phyloP scores from a whole-genome alignment of 1,140 invertebrate species.

The Steinernema khuongi region DNA sequence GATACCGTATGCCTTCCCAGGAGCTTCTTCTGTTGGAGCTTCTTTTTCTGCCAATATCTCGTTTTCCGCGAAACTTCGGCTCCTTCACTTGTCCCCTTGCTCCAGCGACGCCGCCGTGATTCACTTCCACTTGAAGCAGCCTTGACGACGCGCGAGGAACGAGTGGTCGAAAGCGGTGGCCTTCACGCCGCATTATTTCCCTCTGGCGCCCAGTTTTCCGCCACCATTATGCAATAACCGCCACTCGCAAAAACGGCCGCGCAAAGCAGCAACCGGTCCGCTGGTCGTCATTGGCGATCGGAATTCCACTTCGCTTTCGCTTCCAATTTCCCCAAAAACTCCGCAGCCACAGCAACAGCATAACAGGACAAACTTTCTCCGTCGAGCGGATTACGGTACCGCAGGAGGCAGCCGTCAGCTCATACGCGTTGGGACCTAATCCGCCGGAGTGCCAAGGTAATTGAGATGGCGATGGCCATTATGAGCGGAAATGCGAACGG shows the following conservation, averaged over 20 bases:
- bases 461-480: neutral
- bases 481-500: neutral
- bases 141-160: neutral
- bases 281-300: conserved; percentile 6
- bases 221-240: conserved; percentile 12
- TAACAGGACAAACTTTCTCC: neutral
- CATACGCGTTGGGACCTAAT: too few species aligned
- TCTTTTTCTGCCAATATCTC: too few species aligned
- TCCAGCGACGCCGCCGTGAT: neutral
- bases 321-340: conserved; percentile 10
- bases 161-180: neutral
- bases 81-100: neutral
- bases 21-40: too few species aligned
- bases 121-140: conserved; percentile 5
- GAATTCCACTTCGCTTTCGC: conserved; percentile 3
- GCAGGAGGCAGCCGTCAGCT: too few species aligned
- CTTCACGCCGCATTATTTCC: conserved; percentile 15
- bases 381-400: neutral
- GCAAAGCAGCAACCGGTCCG: conserved; percentile 8
- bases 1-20: too few species aligned
- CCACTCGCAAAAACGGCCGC: conserved; percentile 8
- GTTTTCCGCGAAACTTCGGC: too few species aligned
- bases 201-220: conserved; percentile 15
- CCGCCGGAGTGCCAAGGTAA: neutral
- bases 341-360: neutral